Evolutionary conservation across 2,113 vertebrate species (phyloP).

Genomic region (Thermophis baileyi): DNA sequence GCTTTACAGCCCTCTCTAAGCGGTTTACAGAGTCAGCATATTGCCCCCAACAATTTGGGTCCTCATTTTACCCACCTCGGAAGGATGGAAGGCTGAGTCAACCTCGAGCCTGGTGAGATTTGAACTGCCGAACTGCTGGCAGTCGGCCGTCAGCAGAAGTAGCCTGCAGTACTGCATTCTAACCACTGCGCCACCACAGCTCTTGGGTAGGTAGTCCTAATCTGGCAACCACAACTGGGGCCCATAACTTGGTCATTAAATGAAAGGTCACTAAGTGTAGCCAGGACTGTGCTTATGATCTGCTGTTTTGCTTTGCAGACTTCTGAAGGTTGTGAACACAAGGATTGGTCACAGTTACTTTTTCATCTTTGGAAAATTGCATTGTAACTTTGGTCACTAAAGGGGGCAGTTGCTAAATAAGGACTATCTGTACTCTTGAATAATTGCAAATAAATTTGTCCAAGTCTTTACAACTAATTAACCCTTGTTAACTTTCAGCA

Average conservation of each 20-base stretch:
- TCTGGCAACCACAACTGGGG: neutral
- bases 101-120: no score
- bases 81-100: no score
- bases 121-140: no score
- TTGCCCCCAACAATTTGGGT: no score
- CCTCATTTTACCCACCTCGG: no score
- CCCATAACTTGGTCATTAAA: neutral
- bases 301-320: neutral
- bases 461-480: neutral
- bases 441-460: neutral
- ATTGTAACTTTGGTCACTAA: neutral
- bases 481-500: neutral
- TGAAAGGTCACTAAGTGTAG: neutral
- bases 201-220: neutral
- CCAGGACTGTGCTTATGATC: neutral
- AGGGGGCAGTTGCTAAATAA: neutral
- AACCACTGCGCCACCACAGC: no score
- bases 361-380: neutral
- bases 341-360: neutral
- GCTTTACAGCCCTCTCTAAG: no score
- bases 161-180: no score
- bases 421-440: neutral
- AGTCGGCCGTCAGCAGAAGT: no score
- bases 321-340: neutral
- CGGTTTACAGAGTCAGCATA: no score